phyloP scores from a whole-genome alignment of 1,140 invertebrate species.

The Calliopsis andreniformis region DNA sequence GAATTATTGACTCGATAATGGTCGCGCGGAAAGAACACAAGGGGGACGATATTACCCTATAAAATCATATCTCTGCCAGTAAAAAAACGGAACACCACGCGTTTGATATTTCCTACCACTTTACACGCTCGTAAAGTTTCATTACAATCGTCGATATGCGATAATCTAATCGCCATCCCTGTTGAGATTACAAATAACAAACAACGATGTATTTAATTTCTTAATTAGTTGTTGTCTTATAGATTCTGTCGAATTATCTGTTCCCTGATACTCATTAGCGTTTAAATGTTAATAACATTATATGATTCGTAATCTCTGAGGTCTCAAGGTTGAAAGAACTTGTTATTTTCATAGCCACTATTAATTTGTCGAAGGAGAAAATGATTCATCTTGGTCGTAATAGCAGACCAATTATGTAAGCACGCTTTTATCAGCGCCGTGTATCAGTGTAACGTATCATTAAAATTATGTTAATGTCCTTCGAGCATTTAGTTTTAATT shows the following conservation, averaged over 20 bases:
- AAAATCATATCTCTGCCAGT: constrained; percentile 39
- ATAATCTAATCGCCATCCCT: background rate
- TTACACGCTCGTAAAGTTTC: constrained; percentile 42
- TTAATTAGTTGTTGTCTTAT: constrained; percentile 15
- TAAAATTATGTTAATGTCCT: constrained; percentile 13
- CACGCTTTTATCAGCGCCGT: background rate
- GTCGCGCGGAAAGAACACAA: constrained; percentile 28
- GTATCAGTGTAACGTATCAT: background rate
- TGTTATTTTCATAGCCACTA: too few species aligned
- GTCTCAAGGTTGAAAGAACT: too few species aligned
- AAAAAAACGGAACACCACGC: background rate
- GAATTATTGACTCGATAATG: constrained; percentile 47
- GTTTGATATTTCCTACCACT: constrained; percentile 21
- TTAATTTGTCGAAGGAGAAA: constrained; percentile 15
- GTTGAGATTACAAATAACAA: too few species aligned
- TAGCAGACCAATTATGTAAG: constrained; percentile 25
- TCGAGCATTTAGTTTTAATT: background rate
- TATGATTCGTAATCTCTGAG: background rate
- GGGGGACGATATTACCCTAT: constrained; percentile 47
- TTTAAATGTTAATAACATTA: constrained; percentile 11
- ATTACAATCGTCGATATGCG: constrained; percentile 30
- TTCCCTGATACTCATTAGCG: background rate
- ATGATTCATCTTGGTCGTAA: background rate
- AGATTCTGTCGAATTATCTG: background rate
- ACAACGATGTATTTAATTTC: too few species aligned